A percentile compares a stretch with the other conserved stretches of the same genome.
phyloP scores from a whole-genome alignment of 2,113 vertebrate genomes.

The Amphiprion ocellaris region DNA sequence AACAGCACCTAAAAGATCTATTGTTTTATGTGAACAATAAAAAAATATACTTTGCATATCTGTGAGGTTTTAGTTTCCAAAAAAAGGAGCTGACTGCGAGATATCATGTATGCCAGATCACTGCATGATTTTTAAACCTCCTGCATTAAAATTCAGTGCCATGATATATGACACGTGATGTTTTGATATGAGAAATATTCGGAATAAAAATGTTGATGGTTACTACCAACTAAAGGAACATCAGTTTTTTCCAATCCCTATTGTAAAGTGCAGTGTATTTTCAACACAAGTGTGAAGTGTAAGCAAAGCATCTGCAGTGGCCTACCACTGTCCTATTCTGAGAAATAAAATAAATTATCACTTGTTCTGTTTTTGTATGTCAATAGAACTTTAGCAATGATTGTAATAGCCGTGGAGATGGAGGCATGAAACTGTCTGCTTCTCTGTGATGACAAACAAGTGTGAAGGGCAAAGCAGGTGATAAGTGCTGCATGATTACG shows the following conservation, averaged over 20 bases:
- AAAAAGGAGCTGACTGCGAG: background rate
- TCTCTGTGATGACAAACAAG: slow-evolving; percentile 48
- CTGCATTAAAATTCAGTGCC: background rate
- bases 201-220: background rate
- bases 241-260: no score
- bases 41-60: background rate
- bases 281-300: background rate
- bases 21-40: background rate
- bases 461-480: slow-evolving; percentile 55
- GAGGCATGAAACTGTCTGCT: slow-evolving; percentile 29
- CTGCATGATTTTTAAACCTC: background rate
- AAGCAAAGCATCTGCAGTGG: background rate
- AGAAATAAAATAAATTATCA: slow-evolving; percentile 11
- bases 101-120: background rate
- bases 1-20: background rate
- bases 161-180: background rate
- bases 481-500: slow-evolving; percentile 56
- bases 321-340: background rate
- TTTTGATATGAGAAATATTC: background rate
- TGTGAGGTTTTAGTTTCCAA: background rate
- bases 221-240: background rate
- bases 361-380: background rate
- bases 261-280: background rate
- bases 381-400: slow-evolving; percentile 16
- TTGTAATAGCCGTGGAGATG: slow-evolving; percentile 19